Base-by-base conservation (phyloP, 2,113 vertebrate genomes). In the Sus scrofa region DNA sequence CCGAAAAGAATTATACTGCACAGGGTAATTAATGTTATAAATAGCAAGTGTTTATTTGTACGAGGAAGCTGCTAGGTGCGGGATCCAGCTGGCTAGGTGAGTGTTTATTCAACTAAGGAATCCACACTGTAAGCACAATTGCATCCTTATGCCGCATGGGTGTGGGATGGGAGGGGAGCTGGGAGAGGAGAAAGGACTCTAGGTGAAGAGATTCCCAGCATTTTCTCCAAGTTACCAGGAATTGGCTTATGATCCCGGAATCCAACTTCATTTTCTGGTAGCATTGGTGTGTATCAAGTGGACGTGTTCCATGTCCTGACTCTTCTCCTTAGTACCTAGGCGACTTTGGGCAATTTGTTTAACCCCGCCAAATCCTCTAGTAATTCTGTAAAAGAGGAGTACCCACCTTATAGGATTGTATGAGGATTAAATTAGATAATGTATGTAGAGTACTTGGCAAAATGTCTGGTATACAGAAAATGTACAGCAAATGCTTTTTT, bases 1-100 rank as follows among this genome's bases (percentile, higher is more conserved):
- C 67, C 85, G 92, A 44, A 94, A 95, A 93, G 54, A 93, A 87
- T 39, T 75, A n/a, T 67, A 27, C 83, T 19, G n/a, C 30, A 60
- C 30, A 30, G 7, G n/a, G 7, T 50, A 91, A 88, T 91, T 95
- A 85, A 74, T 87, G 65, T 60, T 89, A 74, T 88, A 94, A 85
- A 60, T 30, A 93, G 82, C 0, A 18, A 86, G 30, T 79, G 32
- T 89, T 94, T 84, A 86, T 90, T 89, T 95, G 44, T 44, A 18
- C 0, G 20, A 73, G 44, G 37, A 81, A 83, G 56, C 63, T 54
- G 30, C 24, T 32, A 18, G 63, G 54, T 60, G 16, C 7, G 16
- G 27, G 62, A 71, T 63, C 79, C 79, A 88, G 63, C 22, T 63
- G 95, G 86, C 44, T 74, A 85, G 82, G 73, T 90, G 82, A 95